Percentiles rank a stretch among this genome's conserved stretches.
phyloP scores from a whole-genome alignment of 2,888 invertebrate genomes.

The Sarcophaga subvicina region DNA sequence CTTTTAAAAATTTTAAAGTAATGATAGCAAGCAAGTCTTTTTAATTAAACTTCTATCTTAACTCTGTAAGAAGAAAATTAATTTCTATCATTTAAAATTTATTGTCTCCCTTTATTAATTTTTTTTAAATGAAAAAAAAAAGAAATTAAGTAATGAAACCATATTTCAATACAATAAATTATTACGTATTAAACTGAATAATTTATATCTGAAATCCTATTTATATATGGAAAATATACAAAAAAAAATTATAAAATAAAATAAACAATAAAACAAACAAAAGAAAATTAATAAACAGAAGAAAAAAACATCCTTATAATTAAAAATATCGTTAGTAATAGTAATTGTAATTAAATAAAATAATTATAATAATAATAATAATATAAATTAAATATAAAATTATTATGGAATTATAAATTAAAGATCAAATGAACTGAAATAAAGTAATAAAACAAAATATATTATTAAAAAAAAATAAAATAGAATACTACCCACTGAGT shows the following conservation, averaged over 20 bases:
- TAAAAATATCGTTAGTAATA: constrained; percentile 71
- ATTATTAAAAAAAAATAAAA: constrained; percentile 41
- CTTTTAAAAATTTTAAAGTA: too few relatives aligned
- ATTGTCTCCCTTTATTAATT: too few relatives aligned
- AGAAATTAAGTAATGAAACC: constrained; percentile 26
- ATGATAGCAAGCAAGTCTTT: not conserved
- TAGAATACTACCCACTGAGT: not conserved
- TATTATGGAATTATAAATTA: constrained; percentile 71
- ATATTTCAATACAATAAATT: constrained; percentile 10
- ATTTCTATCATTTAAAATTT: constrained; percentile 70
- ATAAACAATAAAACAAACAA: constrained; percentile 42
- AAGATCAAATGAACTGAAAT: constrained; percentile 73
- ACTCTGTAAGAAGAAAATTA: constrained; percentile 29
- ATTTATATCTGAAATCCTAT: constrained; percentile 59
- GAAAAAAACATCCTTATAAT: constrained; percentile 68
- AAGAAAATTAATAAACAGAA: constrained; percentile 43
- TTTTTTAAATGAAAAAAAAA: constrained; percentile 23
- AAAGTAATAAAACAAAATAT: constrained; percentile 68
- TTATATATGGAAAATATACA: constrained; percentile 53
- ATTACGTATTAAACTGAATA: constrained; percentile 21
- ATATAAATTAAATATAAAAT: constrained; percentile 46
- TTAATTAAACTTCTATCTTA: constrained; percentile 69
- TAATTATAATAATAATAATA: constrained; percentile 17
- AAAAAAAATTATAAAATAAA: constrained; percentile 46
- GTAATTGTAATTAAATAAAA: constrained; percentile 71